A percentile compares a stretch with the other conserved stretches of the same genome.
These are phyloP conservation scores for Rhinolophus sinicus DNA, from an alignment of 2,113 vertebrate genomes.

Conservation along the genomic window DNA sequence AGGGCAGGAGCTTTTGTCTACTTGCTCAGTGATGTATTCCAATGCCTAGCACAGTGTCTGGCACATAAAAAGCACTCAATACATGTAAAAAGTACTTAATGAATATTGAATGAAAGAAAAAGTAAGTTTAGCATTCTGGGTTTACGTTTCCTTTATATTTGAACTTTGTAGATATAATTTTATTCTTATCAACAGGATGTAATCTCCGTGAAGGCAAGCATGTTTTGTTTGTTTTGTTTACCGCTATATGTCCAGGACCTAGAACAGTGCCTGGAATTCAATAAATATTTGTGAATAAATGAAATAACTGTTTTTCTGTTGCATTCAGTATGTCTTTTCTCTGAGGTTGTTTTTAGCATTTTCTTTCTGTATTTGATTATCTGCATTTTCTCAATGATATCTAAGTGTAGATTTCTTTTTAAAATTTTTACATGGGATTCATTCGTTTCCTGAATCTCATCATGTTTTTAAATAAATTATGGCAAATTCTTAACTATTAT, in stretches of 20 bases:
- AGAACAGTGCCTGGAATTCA: not conserved
- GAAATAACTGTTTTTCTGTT: not conserved
- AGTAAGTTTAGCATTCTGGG: slow-evolving; percentile 4
- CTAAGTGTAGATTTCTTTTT: not conserved
- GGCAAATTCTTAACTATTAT: not conserved
- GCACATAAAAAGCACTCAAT: not conserved
- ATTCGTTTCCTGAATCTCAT: not conserved
- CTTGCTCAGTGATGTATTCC: not conserved
- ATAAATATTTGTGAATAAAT: slow-evolving; percentile 3
- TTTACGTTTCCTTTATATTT: slow-evolving; percentile 12
- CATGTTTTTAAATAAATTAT: not conserved
- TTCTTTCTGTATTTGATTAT: not conserved
- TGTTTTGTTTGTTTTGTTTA: not conserved
- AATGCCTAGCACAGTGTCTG: not conserved
- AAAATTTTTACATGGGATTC: not conserved
- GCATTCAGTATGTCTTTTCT: not conserved
- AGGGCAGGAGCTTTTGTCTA: not conserved
- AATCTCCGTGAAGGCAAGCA: not conserved
- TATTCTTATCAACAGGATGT: not conserved
- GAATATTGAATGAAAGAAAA: slow-evolving; percentile 5
- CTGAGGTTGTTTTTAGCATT: not conserved
- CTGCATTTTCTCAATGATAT: not conserved
- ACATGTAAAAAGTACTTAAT: not conserved
- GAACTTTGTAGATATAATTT: not conserved
- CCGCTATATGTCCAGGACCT: not conserved